A percentile compares a stretch with the other conserved stretches of the same genome.
phyloP scores from a whole-genome alignment of 2,113 vertebrate genomes.

The Strix aluco region DNA sequence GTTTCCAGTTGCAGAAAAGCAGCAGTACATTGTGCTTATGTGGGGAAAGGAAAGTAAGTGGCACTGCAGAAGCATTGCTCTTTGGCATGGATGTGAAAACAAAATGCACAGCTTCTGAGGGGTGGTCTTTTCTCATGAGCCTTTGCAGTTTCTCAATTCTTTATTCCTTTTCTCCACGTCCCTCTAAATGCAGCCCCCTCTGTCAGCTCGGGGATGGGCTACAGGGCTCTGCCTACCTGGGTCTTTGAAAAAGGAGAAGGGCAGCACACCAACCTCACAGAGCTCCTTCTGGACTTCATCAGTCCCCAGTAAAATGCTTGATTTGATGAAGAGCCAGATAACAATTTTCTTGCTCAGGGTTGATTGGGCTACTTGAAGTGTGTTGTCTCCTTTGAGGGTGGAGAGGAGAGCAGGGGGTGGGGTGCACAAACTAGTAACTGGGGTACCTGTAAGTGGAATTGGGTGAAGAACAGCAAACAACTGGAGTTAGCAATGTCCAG shows the following conservation, averaged over 20 bases:
- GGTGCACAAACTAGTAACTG: not conserved
- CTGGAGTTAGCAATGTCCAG: not conserved
- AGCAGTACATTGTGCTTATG: accelerated
- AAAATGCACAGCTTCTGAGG: not conserved
- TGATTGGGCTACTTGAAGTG: not conserved
- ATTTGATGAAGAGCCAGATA: not conserved
- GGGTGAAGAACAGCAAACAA: not conserved
- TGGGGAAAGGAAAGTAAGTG: not conserved
- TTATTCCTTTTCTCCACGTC: not conserved
- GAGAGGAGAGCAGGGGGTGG: not conserved
- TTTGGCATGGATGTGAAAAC: not conserved
- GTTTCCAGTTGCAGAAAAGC: not conserved
- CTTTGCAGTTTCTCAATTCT: not conserved
- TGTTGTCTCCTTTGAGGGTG: not conserved
- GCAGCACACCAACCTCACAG: not conserved
- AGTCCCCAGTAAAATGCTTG: not conserved
- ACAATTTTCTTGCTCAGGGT: not conserved
- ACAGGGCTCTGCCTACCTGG: not conserved
- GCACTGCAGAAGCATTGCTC: not conserved
- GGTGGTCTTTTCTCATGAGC: not conserved
- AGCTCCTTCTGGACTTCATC: not conserved
- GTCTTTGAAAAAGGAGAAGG: not conserved
- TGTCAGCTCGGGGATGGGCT: not conserved
- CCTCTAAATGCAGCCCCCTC: not conserved
- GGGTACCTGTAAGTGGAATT: not conserved